Base-by-base conservation (phyloP, 2,113 vertebrate genomes). In the Ifrita kowaldi region DNA sequence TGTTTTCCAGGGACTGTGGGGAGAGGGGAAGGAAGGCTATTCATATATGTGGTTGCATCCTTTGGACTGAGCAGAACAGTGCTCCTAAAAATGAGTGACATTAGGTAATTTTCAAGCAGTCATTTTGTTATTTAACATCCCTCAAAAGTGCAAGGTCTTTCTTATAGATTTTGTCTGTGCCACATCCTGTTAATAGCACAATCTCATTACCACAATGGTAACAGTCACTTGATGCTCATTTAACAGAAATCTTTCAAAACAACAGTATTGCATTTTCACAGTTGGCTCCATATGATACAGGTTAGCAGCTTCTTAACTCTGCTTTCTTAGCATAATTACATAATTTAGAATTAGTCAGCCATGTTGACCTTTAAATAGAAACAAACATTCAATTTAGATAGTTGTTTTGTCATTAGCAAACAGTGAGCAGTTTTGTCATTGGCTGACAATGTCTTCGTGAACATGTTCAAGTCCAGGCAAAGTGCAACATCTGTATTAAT, bases 111-210 rank as follows among this genome's bases (percentile, higher is more conserved):
- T 94, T 85, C 60, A 78, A 65, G n/a, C 35, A 67, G 33, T 70
- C 42, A 52, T 88, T 92, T 96, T 95, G 86, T 94, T 96, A 91
- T 91, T 95, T 91, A 94, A 95, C 76, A 82, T 92, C 85, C 83
- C 69, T 93, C 77, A 95, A 94, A 96, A 96, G 76, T 90, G 37
- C 62, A 75, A 90, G 37, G 32, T 89, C 73, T 93, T 89, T 92
- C 83, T 86, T 92, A 87, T 5, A 96, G 93, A 82, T 95, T 94
- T 96, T 56, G 92, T 93, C 95, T 90, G 46, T 84, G 69, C 92
- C 95, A 96, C 95, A 97, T 96, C 95, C 93, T 95, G 96, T 94
- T 96, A 96, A 92, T 93, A 93, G 52, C 86, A 87, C 60, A 73
- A 81, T 92, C 92, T 89, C 88, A 95, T 96, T 97, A 97, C 93